Evolutionary conservation across 2,797 vertebrate species (phyloP).

Genomic region (Champsocephalus gunnari): DNA sequence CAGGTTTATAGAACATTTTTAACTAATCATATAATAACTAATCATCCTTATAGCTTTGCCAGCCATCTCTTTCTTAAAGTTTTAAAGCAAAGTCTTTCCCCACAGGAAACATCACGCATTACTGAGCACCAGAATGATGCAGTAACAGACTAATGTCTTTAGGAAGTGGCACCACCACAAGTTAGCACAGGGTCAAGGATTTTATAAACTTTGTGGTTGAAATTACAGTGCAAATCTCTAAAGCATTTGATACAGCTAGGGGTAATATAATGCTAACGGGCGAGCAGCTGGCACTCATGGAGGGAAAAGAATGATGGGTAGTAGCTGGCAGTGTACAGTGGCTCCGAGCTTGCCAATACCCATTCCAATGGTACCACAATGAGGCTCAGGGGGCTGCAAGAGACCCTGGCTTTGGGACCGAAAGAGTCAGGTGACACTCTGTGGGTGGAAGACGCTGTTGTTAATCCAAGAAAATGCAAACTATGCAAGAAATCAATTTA

Average conservation of each 20-base stretch:
- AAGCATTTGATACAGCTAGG: conserved; percentile 80
- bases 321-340: conserved; percentile 83
- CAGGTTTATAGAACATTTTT: no score
- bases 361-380: conserved; percentile 68
- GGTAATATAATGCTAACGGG: conserved; percentile 86
- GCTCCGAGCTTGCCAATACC: conserved; percentile 59
- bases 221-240: conserved; percentile 82
- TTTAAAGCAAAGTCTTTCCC: background rate
- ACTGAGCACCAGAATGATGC: conserved; percentile 26
- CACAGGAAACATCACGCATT: conserved; percentile 13
- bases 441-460: conserved; percentile 36
- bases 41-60: background rate
- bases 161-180: conserved; percentile 67
- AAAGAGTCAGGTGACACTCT: conserved; percentile 51
- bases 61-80: background rate
- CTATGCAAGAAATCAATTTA: conserved; percentile 22
- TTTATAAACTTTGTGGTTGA: conserved; percentile 72
- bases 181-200: conserved; percentile 70
- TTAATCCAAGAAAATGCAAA: conserved; percentile 53
- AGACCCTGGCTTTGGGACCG: conserved; percentile 56
- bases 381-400: conserved; percentile 50
- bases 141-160: conserved; percentile 49
- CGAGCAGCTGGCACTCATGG: conserved; percentile 90
- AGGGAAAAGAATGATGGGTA: conserved; percentile 91
- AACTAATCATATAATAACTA: background rate